A percentile compares a stretch with the other conserved stretches of the same genome.
Evolutionary conservation across 2,113 vertebrate genomes (phyloP).

Genomic region (Neotoma lepida): DNA sequence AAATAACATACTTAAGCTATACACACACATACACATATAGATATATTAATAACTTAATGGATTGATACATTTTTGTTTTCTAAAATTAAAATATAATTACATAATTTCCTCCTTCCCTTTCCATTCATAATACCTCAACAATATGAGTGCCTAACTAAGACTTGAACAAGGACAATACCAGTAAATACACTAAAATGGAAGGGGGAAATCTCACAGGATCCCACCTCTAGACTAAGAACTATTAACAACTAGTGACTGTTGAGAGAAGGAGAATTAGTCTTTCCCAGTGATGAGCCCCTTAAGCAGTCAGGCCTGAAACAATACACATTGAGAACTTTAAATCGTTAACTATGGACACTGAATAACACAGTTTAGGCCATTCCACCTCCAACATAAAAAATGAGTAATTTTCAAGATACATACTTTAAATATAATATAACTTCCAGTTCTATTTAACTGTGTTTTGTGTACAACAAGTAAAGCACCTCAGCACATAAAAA

Average conservation of each 20-base stretch:
- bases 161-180: not conserved
- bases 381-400: not conserved
- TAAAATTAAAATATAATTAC: not conserved
- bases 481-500: conserved; percentile 19
- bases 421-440: conserved; percentile 34
- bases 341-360: conserved; percentile 45
- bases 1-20: not conserved
- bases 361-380: conserved; percentile 54
- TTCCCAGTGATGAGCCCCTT: not conserved
- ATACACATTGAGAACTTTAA: not conserved
- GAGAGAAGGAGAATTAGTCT: not conserved
- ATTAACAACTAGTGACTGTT: not conserved
- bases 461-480: conserved; percentile 53
- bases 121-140: not conserved
- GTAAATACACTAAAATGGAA: not conserved
- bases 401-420: conserved; percentile 7
- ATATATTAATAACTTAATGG: not conserved
- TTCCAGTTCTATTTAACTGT: conserved; percentile 67
- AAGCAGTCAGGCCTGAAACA: not conserved
- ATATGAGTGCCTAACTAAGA: not conserved
- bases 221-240: not conserved
- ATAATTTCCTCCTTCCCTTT: not conserved
- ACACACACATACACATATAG: not conserved
- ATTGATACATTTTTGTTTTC: not conserved
- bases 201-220: not conserved